phyloP scores from a whole-genome alignment of 2,797 vertebrate genomes.

The Phoxinus dragarum region DNA sequence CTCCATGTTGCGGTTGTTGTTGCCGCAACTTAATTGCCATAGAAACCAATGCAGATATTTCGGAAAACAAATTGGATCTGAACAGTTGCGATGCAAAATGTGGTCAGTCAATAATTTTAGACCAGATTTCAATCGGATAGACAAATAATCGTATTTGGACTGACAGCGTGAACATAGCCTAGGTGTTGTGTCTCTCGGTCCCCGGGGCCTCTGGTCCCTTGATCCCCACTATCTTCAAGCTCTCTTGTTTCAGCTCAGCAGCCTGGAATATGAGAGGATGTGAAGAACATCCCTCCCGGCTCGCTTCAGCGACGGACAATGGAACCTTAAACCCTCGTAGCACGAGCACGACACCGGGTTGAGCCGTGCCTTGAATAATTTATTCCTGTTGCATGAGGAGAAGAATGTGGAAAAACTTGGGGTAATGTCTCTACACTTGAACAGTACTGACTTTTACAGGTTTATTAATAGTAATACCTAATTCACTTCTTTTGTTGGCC shows the following conservation, averaged over 20 bases:
- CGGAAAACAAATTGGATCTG: too few species aligned
- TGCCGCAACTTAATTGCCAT: too few species aligned
- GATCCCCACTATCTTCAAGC: slow-evolving; percentile 28
- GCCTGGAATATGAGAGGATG: slow-evolving; percentile 49
- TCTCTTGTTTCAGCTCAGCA: slow-evolving; percentile 57
- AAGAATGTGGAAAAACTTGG: neutral
- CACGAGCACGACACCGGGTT: neutral
- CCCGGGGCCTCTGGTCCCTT: neutral
- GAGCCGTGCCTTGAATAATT: slow-evolving; percentile 56
- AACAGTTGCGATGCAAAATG: neutral
- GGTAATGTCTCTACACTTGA: neutral
- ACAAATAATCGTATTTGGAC: neutral
- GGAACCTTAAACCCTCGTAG: slow-evolving; percentile 51
- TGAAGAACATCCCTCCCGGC: slow-evolving; percentile 20
- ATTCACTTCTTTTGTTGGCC: neutral
- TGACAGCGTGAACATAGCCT: neutral
- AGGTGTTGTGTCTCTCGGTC: slow-evolving; percentile 6
- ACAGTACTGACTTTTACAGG: neutral
- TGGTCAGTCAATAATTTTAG: neutral
- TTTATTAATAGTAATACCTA: neutral
- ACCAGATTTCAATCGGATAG: neutral
- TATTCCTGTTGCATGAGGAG: slow-evolving; percentile 33
- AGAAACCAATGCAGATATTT: too few species aligned
- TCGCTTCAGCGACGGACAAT: slow-evolving; percentile 14
- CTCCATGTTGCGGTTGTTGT: too few species aligned